These are phyloP conservation scores for Eudyptes chrysolophus DNA, from an alignment of 2,113 vertebrate genomes.

Conservation along the genomic window DNA sequence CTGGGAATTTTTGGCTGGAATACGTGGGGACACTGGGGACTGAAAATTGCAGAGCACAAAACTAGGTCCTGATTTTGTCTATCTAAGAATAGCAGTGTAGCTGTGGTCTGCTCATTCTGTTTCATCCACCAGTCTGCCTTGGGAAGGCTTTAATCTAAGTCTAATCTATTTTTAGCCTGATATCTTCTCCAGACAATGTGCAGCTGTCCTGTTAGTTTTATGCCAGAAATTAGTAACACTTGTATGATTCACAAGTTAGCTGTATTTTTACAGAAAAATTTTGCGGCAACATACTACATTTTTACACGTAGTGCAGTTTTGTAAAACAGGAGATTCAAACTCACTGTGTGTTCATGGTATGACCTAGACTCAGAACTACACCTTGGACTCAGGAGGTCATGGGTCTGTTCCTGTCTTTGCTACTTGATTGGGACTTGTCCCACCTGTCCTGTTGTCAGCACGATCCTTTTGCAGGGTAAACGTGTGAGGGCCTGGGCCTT, in stretches of 20 bases:
- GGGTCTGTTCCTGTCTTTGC: not conserved
- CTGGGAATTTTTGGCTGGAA: not conserved
- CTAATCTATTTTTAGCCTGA: conserved; percentile 66
- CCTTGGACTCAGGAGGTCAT: not conserved
- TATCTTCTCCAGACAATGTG: conserved; percentile 59
- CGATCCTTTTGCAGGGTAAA: not conserved
- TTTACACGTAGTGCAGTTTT: not conserved
- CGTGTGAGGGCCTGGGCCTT: not conserved
- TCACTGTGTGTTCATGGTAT: not conserved
- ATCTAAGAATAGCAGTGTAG: conserved; percentile 48
- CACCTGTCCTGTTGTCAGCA: not conserved
- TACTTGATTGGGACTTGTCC: not conserved
- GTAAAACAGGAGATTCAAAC: not conserved
- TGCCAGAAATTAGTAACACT: conserved; percentile 58
- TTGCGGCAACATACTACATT: not conserved
- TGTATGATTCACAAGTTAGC: conserved; percentile 49
- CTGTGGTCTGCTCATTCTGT: conserved; percentile 15
- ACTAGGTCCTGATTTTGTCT: conserved; percentile 31
- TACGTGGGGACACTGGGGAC: not conserved
- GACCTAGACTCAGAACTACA: not conserved
- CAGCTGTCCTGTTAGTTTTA: conserved; percentile 53
- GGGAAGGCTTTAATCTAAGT: conserved; percentile 63
- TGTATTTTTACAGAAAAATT: not conserved
- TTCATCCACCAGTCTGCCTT: conserved; percentile 46
- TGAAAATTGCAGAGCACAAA: conserved; percentile 6